Base-by-base conservation (phyloP, 2,113 vertebrate genomes). In the Alces alces region DNA sequence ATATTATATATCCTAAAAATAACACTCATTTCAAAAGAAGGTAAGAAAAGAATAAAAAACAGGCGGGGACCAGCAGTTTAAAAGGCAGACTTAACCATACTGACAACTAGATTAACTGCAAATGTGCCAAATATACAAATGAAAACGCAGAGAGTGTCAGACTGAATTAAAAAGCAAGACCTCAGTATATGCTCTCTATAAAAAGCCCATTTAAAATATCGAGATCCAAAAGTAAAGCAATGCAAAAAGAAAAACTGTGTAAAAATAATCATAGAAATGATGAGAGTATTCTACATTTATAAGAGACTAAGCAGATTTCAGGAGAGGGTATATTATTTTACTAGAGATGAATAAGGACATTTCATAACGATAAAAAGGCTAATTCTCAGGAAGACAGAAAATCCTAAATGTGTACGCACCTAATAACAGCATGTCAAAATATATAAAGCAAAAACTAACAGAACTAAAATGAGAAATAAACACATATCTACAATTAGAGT, bases 381-480 rank as follows among this genome's bases (percentile, higher is more conserved):
- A 92, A 93, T 66, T 87, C n/a, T 93, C 76, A 93, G 55, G 25
- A 89, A 89, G 54, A 50, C n/a, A 54, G 52, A 93, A 86, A 93
- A 78, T 55, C 64, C 33, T 95, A 84, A 83, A 64, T 54, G 17
- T 70, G 36, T 21, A 91, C 23, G 43, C 3, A 86, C 17, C 39
- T 61, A 88, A 39, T 86, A 91, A 95, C 13, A 76, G 23, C 64
- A 30, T 57, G 11, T 85, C 52, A 92, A 95, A 95, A 92, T 45
- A 86, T 14, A 86, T 55, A 80, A 50, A 93, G 33, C 83, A 92
- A 90, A 93, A 91, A 91, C 30, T 39, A 36, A 78, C 8, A 57
- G 36, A 95, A 87, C 57, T 94, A 23, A 95, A 95, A 66, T 27
- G 13, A 95, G 33, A 93, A 93, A 89, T 80, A 52, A 73, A 73